phyloP scores from a whole-genome alignment of 2,888 invertebrate genomes.

The Matsumyia berberina region DNA sequence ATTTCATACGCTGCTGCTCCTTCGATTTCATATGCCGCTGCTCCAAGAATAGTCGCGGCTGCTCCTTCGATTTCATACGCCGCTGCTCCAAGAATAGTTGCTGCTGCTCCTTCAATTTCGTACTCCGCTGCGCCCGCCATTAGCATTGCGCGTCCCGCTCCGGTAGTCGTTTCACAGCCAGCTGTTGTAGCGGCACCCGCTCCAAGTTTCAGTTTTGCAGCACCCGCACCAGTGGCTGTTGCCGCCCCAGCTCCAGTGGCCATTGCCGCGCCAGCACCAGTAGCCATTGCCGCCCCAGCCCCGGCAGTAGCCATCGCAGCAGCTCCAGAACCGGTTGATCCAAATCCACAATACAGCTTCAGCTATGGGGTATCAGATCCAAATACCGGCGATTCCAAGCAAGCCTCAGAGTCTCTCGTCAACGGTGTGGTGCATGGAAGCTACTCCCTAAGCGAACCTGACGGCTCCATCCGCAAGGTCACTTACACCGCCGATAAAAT shows the following conservation, averaged over 20 bases:
- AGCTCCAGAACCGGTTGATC: slow-evolving; percentile 79
- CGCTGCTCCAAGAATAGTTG: slow-evolving; percentile 39
- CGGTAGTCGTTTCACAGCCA: slow-evolving; percentile 74
- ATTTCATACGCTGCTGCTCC: slow-evolving; percentile 59
- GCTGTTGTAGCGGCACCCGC: slow-evolving; percentile 55
- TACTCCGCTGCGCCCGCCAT: slow-evolving; percentile 60
- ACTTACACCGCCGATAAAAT: slow-evolving; percentile 88
- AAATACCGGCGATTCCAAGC: slow-evolving; percentile 86
- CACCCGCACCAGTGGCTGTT: slow-evolving; percentile 71
- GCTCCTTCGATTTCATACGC: slow-evolving; percentile 33
- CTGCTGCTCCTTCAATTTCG: slow-evolving; percentile 37
- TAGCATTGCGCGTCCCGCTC: slow-evolving; percentile 69
- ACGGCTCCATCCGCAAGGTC: slow-evolving; percentile 87
- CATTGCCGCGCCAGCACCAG: slow-evolving; percentile 79
- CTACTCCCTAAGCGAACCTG: slow-evolving; percentile 88
- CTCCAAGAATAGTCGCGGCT: slow-evolving; percentile 45
- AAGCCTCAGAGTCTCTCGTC: slow-evolving; percentile 85
- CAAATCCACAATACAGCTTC: slow-evolving; percentile 88
- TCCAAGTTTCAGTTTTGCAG: slow-evolving; percentile 52
- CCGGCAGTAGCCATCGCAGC: slow-evolving; percentile 77
- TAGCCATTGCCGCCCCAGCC: slow-evolving; percentile 77
- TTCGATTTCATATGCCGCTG: slow-evolving; percentile 30
- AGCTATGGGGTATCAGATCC: slow-evolving; percentile 89
- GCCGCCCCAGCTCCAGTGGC: slow-evolving; percentile 69
- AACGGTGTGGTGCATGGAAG: slow-evolving; percentile 88